Base-by-base conservation (phyloP, 2,888 invertebrate genomes). In the Neria commutata region DNA sequence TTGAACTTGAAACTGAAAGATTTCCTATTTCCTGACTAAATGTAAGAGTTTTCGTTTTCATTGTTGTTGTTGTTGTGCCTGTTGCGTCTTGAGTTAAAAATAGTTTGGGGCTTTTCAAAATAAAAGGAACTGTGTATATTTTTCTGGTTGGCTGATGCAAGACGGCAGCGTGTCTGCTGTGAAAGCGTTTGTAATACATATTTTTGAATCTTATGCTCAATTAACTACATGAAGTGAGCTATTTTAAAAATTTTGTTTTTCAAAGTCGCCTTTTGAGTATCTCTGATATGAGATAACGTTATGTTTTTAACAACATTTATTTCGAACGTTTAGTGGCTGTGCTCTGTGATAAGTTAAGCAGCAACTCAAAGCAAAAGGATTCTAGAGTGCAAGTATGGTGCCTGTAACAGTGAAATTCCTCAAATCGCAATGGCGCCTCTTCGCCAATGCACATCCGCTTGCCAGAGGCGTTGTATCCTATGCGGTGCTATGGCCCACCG, bases 401-500 rank as follows among this genome's bases (percentile, higher is more conserved):
- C 37, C 52, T 42, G n/a, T 64, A 48, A 62, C 58, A 29, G 10
- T 67, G 37, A 65, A 55, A 21, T 51, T 64, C 48, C 33, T 72
- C 62, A 66, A 63, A 63, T 46, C 66, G 61, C 55, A 46, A 62
- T 58, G 60, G 63, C 62, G 65, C 23, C 17, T 55, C 11, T 61
- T 72, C 49, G 53, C 60, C 25, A 71, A 65, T n/a, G 49, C 70
- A 33, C 74, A 79, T 68, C 83, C 84, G 55, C 63, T 83, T 71
- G 61, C 78, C n/a, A 76, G 69, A 54, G 91, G 91, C 47, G 87
- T 89, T 85, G 78, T 87, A 49, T 86, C 89, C 0, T 91, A 91
- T 77, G 78, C 77, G 0, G 72, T 88, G 23, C 85, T 90, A 67
- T 91, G 90, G 91, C 91, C 91, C n/a, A 81, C 85, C 16, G 89